phyloP scores from a whole-genome alignment of 2,888 invertebrate genomes.

The Ornithoptera priamus region DNA sequence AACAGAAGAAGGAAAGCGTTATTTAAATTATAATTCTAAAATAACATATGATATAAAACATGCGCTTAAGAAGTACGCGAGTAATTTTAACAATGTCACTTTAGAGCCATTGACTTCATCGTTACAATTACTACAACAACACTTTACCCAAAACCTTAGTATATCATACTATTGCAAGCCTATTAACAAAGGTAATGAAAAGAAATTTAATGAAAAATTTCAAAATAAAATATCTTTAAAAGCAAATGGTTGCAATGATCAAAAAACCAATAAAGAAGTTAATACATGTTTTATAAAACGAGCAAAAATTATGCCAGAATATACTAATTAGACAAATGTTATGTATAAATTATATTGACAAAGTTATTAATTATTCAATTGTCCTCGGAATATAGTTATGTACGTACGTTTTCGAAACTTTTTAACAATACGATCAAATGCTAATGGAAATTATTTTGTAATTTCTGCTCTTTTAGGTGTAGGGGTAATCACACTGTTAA shows the following conservation, averaged over 20 bases:
- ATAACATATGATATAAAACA: slow-evolving; percentile 62
- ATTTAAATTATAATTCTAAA: slow-evolving; percentile 64
- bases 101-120: slow-evolving; percentile 50
- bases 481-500: slow-evolving; percentile 49
- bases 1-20: slow-evolving; percentile 64
- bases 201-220: slow-evolving; percentile 16
- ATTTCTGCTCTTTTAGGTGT: slow-evolving; percentile 49
- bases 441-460: background rate
- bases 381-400: slow-evolving; percentile 27
- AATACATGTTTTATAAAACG: slow-evolving; percentile 35
- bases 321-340: slow-evolving; percentile 41
- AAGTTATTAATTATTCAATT: slow-evolving; percentile 1
- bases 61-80: slow-evolving; percentile 51
- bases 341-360: slow-evolving; percentile 7
- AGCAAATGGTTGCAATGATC: slow-evolving; percentile 31
- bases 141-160: slow-evolving; percentile 43
- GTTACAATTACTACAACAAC: slow-evolving; percentile 52
- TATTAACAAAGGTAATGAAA: slow-evolving; percentile 45
- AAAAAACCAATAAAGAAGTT: slow-evolving; percentile 31
- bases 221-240: slow-evolving; percentile 39
- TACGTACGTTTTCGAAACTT: slow-evolving; percentile 9
- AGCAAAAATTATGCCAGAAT: slow-evolving; percentile 46
- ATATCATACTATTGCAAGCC: slow-evolving; percentile 52
- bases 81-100: slow-evolving; percentile 47
- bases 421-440: background rate